Evolutionary conservation across 2,113 vertebrate genomes (phyloP).

Genomic region (Gorsachius goisagi): DNA sequence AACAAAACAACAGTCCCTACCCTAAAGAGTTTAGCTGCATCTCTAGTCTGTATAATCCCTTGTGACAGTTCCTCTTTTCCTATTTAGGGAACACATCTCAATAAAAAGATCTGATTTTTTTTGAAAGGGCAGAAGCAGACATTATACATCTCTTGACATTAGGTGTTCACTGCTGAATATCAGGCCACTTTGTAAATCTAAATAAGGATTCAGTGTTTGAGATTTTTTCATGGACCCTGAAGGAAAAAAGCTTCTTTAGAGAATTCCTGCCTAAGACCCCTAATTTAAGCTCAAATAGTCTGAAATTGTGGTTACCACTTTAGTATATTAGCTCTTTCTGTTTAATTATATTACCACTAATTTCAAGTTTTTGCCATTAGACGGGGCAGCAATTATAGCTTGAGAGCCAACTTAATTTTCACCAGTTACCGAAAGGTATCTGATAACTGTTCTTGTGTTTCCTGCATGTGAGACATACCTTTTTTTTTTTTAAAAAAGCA

Average conservation of each 20-base stretch:
- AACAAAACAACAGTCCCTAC: neutral
- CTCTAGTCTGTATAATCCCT: neutral
- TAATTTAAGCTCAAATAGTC: neutral
- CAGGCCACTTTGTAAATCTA: rapidly evolving
- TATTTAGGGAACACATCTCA: neutral
- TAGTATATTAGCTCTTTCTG: neutral
- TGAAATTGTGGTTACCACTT: neutral
- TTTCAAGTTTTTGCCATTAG: neutral
- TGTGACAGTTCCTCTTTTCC: neutral
- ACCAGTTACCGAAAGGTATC: neutral
- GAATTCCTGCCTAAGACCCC: neutral
- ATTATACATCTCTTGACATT: neutral
- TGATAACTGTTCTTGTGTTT: neutral
- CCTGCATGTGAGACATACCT: neutral
- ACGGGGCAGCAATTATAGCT: neutral
- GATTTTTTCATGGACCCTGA: neutral
- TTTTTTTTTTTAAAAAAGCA: neutral
- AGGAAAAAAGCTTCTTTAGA: neutral
- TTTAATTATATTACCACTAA: neutral
- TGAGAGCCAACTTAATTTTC: neutral
- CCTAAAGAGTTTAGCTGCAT: neutral
- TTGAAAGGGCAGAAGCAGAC: neutral
- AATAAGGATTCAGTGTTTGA: neutral
- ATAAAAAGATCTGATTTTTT: neutral
- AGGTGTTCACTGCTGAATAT: neutral